Percentiles rank a stretch among this genome's conserved stretches.
phyloP scores from a whole-genome alignment of 2,797 vertebrate genomes.

The Scarus forsteni region DNA sequence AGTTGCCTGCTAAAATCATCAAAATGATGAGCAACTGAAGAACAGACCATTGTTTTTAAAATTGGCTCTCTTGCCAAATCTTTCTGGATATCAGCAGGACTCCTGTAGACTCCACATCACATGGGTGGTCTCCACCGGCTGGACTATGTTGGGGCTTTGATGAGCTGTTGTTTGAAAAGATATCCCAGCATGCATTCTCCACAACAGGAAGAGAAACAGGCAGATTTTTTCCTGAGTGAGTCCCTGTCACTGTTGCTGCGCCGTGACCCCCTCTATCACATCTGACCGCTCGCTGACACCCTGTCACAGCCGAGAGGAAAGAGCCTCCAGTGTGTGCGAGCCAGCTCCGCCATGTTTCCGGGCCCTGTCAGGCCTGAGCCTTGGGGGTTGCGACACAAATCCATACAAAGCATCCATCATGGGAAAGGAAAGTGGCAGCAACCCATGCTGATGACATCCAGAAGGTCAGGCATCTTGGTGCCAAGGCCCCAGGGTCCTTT shows the following conservation, averaged over 20 bases:
- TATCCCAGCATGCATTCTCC: conserved; percentile 50
- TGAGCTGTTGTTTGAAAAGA: conserved; percentile 47
- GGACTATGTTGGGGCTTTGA: conserved; percentile 23
- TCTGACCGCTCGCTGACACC: conserved; percentile 59
- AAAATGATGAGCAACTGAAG: not conserved
- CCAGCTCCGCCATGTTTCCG: conserved; percentile 46
- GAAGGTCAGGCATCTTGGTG: conserved; percentile 49
- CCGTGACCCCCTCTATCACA: conserved; percentile 60
- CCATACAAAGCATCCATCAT: conserved; percentile 71
- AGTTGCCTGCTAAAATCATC: no score
- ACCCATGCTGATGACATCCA: conserved; percentile 50
- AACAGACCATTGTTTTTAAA: not conserved
- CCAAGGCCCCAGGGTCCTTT: conserved; percentile 34
- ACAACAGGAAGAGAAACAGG: conserved; percentile 65
- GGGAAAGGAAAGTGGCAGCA: conserved; percentile 48
- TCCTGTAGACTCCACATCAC: conserved; percentile 25
- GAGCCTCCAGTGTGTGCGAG: conserved; percentile 17
- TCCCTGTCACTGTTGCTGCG: conserved; percentile 57
- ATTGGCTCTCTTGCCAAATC: conserved; percentile 6
- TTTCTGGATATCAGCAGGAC: conserved; percentile 3
- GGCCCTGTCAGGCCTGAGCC: conserved; percentile 41
- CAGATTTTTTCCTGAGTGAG: conserved; percentile 46
- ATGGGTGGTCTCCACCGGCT: conserved; percentile 34
- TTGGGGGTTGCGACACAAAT: conserved; percentile 49
- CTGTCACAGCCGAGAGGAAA: conserved; percentile 47